Percentiles rank a stretch among this genome's conserved stretches.
phyloP scores from a whole-genome alignment of 2,113 vertebrate species.

The Epinephelus fuscoguttatus region DNA sequence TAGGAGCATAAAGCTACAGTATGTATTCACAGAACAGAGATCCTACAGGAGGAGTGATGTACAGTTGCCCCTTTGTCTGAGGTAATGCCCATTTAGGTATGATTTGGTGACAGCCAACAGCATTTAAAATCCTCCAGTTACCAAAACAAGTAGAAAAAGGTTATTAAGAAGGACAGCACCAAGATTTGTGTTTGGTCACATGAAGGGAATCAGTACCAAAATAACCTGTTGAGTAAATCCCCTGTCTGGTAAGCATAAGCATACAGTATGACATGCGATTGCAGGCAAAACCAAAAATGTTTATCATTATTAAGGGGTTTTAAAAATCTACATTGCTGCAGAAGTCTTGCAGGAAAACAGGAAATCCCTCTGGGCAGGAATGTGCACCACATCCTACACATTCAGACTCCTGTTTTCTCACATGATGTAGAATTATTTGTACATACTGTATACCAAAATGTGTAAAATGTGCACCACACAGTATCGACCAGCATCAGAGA shows the following conservation, averaged over 20 bases:
- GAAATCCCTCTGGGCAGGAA: not conserved
- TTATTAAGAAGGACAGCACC: not conserved
- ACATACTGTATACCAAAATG: not conserved
- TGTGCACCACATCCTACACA: not conserved
- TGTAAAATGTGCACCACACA: not conserved
- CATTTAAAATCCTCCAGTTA: constrained; percentile 46
- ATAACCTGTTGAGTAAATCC: not conserved
- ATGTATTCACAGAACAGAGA: constrained; percentile 52
- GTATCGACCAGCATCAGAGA: not conserved
- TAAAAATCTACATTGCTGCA: not conserved
- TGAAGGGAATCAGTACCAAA: not conserved
- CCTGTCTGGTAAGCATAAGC: not conserved
- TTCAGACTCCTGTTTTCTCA: not conserved
- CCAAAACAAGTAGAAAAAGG: not conserved
- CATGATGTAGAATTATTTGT: not conserved
- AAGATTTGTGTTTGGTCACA: not conserved
- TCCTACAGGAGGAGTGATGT: constrained; percentile 11
- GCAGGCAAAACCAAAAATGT: not conserved
- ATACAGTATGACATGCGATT: not conserved
- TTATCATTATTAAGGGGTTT: not conserved
- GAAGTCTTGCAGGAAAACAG: not conserved
- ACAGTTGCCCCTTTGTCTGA: constrained; percentile 47
- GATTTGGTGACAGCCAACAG: constrained; percentile 59
- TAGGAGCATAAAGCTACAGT: constrained; percentile 39
- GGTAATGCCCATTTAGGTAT: constrained; percentile 64